Percentiles rank a stretch among this genome's conserved stretches.
phyloP scores from a whole-genome alignment of 2,113 vertebrate species.

The Pseudorhombus dupliciocellatus region DNA sequence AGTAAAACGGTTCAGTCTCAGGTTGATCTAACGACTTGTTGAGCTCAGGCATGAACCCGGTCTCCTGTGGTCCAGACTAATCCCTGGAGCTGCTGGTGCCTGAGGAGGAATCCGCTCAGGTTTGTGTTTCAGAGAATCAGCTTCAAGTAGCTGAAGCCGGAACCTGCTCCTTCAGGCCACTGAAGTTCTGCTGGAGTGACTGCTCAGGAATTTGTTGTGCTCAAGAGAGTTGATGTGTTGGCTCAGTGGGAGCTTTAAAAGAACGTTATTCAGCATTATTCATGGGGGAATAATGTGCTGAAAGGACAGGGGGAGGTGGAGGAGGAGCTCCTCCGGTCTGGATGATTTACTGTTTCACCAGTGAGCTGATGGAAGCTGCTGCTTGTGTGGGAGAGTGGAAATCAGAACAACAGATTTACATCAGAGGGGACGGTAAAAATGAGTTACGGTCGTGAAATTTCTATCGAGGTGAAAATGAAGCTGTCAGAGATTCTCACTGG shows the following conservation, averaged over 20 bases:
- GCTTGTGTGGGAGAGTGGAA: slow-evolving; percentile 42
- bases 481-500: not conserved
- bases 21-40: slow-evolving; percentile 8
- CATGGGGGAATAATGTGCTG: slow-evolving; percentile 52
- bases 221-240: not conserved
- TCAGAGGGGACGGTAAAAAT: not conserved
- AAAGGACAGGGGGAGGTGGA: slow-evolving; percentile 37
- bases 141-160: not conserved
- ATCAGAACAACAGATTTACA: slow-evolving; percentile 53
- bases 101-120: not conserved
- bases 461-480: not conserved
- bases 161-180: not conserved
- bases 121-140: not conserved
- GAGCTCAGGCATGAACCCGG: not conserved
- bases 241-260: not conserved
- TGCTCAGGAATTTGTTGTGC: not conserved
- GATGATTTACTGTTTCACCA: slow-evolving; percentile 64
- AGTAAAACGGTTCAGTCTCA: not conserved
- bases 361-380: slow-evolving; percentile 32
- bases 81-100: not conserved
- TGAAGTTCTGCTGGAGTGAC: not conserved
- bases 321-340: slow-evolving; percentile 49
- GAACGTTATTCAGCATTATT: not conserved
- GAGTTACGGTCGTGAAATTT: not conserved
- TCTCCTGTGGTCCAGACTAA: not conserved